phyloP scores from a whole-genome alignment of 2,888 invertebrate species.

The Celastrina argiolus region DNA sequence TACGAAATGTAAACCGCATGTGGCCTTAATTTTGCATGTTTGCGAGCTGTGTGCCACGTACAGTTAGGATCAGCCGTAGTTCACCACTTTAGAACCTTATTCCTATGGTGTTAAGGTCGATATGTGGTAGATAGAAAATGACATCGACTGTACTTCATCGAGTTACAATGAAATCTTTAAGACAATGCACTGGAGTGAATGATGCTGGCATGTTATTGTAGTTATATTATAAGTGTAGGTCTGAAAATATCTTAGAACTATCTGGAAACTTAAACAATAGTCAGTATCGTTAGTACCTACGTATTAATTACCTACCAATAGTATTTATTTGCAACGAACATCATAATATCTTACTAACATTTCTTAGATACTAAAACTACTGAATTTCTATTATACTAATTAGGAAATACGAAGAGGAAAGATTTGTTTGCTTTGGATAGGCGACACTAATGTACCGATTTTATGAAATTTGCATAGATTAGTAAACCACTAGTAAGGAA shows the following conservation, averaged over 20 bases:
- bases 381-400: no score
- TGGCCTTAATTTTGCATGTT: slow-evolving; percentile 18
- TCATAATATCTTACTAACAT: no score
- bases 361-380: no score
- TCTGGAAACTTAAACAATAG: background rate
- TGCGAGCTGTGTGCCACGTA: background rate
- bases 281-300: background rate
- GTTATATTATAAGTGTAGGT: background rate
- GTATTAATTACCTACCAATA: no score
- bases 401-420: no score
- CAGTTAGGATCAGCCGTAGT: background rate
- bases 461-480: no score
- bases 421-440: no score
- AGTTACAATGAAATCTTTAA: background rate
- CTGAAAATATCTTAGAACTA: background rate
- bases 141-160: background rate
- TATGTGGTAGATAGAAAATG: background rate
- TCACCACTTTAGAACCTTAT: background rate
- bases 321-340: background rate
- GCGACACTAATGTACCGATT: no score
- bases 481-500: no score
- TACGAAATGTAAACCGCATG: slow-evolving; percentile 6
- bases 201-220: background rate
- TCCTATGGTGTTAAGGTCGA: background rate
- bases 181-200: background rate